A percentile compares a stretch with the other conserved stretches of the same genome.
These are phyloP conservation scores for Drosophila lacertosa DNA, from an alignment of 1,140 invertebrate species.

Conservation along the genomic window DNA sequence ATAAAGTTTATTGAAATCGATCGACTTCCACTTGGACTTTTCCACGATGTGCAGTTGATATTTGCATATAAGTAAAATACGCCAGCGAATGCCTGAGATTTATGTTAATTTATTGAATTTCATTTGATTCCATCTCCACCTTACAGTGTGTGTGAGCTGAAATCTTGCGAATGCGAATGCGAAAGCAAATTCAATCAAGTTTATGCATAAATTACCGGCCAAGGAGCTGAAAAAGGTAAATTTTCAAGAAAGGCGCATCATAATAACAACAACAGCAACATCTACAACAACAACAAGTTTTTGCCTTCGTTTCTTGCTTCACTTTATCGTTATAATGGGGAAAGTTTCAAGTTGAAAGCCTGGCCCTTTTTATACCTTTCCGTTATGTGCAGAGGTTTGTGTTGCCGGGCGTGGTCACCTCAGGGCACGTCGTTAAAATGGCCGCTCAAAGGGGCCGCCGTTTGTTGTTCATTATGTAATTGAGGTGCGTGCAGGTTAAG, in stretches of 20 bases:
- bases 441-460: slow-evolving; percentile 26
- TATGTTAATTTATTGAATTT: slow-evolving; percentile 81
- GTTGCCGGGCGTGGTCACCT: slow-evolving; percentile 33
- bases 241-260: slow-evolving; percentile 21
- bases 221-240: slow-evolving; percentile 26
- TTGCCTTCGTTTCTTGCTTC: slow-evolving; percentile 38
- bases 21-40: slow-evolving; percentile 30
- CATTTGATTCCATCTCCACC: slow-evolving; percentile 55
- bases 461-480: slow-evolving; percentile 77
- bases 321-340: slow-evolving; percentile 75
- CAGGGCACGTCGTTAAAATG: slow-evolving; percentile 58
- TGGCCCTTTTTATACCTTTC: slow-evolving; percentile 49
- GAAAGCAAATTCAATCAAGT: slow-evolving; percentile 70
- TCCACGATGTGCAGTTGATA: slow-evolving; percentile 40
- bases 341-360: slow-evolving; percentile 60
- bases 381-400: slow-evolving; percentile 18
- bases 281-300: slow-evolving; percentile 30
- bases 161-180: slow-evolving; percentile 45
- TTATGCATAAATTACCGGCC: slow-evolving; percentile 69
- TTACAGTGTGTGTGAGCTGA: slow-evolving; percentile 25
- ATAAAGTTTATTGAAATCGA: slow-evolving; percentile 78
- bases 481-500: slow-evolving; percentile 50
- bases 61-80: slow-evolving; percentile 60
- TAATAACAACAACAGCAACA: slow-evolving; percentile 16
- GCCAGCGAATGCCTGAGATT: slow-evolving; percentile 57